Evolutionary conservation across 2,113 vertebrate genomes (phyloP), one percentile per base, ranked within the genome.

Genomic region (Colossoma macropomum): DNA sequence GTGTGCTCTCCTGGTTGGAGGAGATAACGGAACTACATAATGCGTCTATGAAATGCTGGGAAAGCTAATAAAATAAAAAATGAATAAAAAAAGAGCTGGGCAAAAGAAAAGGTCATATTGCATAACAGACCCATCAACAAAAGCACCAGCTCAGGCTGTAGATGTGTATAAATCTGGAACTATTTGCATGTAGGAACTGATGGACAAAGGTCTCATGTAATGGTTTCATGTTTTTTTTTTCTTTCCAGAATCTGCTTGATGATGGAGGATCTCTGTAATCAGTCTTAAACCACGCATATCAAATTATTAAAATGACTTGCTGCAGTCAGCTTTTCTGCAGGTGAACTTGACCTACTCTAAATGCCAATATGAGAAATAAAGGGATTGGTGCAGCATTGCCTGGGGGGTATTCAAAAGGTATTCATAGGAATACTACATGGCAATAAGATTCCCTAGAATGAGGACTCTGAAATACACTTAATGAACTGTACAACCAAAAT

Each of bases 1-100:
- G 3, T 17, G 21, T 48, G 48, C 59, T 78, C 68, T 65, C 50
- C 81, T 77, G 66, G 77, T 56, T 66, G 8, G 30, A 50, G 19
- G 82, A 79, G 82, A 84, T 84, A 74, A 79, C 28, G 21, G 28
- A 4, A n/a, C 68, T 75, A 48, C 56, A 76, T 63, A 72, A 75
- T n/a, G 60, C 50, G 28, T 73, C 74, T 59, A 13, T 25, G 32
- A 69, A 74, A 54, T 27, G 0, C 50, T 52, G 25, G 27, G 48
- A 10, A 52, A 28, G 32, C n/a, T n/a, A 11, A 54, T 28, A 21
- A 75, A 30, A 54, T 17, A 74, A 52, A 48, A 41, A 28, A 56
- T 54, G 4, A 16, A 17, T 32, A 21, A 32, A 34, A 34, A 32
- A 38, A 3, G 19, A 38, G 66, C 59, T 25, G 59, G n/a, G 23